These are phyloP conservation scores for Leptinotarsa haldemani DNA, from an alignment of 2,888 invertebrate species.

Conservation along the genomic window DNA sequence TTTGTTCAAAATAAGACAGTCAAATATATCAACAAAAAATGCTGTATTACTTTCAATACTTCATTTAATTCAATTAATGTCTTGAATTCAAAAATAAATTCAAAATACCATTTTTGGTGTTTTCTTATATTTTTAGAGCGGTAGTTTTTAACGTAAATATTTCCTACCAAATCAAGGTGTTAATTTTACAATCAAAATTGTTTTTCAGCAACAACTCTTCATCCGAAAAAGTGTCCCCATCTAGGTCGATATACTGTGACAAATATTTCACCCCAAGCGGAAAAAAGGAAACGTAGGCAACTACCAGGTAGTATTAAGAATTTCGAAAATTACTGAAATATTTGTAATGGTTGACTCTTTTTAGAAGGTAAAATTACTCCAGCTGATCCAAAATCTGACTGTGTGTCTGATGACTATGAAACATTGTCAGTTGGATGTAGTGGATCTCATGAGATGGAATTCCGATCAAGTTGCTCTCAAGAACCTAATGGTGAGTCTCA, in stretches of 20 bases:
- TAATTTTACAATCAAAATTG: slow-evolving; percentile 20
- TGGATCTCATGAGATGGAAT: slow-evolving; percentile 71
- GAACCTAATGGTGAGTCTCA: slow-evolving; percentile 67
- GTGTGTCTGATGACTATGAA: slow-evolving; percentile 69
- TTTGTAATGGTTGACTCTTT: slow-evolving; percentile 22
- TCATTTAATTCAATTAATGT: neutral
- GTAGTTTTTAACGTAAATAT: no score
- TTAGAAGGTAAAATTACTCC: slow-evolving; percentile 47
- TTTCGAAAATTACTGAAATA: slow-evolving; percentile 10
- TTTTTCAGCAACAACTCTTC: slow-evolving; percentile 72
- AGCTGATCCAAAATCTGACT: slow-evolving; percentile 61
- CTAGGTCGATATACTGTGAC: slow-evolving; percentile 74
- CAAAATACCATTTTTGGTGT: neutral
- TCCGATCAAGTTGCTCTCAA: slow-evolving; percentile 69
- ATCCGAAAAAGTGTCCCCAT: slow-evolving; percentile 76
- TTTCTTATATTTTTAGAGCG: neutral
- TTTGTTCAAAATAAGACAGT: neutral
- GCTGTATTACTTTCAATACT: no score
- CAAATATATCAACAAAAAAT: neutral
- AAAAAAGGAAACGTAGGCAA: slow-evolving; percentile 68
- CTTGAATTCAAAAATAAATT: neutral
- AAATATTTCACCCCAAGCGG: slow-evolving; percentile 37
- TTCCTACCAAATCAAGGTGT: no score
- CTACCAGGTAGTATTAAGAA: slow-evolving; percentile 59
- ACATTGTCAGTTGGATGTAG: slow-evolving; percentile 73